Percentiles rank a stretch among this genome's conserved stretches.
Evolutionary conservation across 2,888 invertebrate genomes (phyloP).

Genomic region (Brachyptera putata): DNA sequence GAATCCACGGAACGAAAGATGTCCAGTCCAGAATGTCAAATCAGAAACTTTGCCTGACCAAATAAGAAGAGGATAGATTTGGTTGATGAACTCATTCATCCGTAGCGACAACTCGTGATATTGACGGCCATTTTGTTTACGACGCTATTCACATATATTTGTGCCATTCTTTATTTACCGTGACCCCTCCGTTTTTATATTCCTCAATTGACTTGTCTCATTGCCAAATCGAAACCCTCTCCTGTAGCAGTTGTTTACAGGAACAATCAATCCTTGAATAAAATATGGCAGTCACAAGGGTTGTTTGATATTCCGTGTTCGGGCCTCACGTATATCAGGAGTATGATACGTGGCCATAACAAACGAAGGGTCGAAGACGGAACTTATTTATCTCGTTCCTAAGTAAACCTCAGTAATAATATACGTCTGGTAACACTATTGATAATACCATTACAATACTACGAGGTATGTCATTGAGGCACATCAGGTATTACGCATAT

Average conservation of each 20-base stretch:
- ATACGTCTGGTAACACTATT: too few relatives aligned
- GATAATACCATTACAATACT: too few relatives aligned
- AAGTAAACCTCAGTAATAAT: too few relatives aligned
- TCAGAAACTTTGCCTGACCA: slow-evolving; percentile 27
- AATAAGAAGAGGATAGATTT: slow-evolving; percentile 23
- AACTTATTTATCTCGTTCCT: too few relatives aligned
- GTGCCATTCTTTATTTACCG: background rate
- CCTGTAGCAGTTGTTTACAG: slow-evolving; percentile 5
- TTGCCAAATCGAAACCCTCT: slow-evolving; percentile 1
- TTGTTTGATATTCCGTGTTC: too few relatives aligned
- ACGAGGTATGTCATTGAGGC: too few relatives aligned
- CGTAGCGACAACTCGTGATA: slow-evolving; percentile 26
- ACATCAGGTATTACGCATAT: too few relatives aligned
- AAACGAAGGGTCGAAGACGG: too few relatives aligned
- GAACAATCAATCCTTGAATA: slow-evolving; percentile 18
- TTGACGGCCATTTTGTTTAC: slow-evolving; percentile 32
- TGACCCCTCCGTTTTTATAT: background rate
- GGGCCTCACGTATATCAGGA: too few relatives aligned
- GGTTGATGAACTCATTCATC: slow-evolving; percentile 33
- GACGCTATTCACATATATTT: slow-evolving; percentile 19
- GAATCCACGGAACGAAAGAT: background rate
- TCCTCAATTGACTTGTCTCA: slow-evolving; percentile 14
- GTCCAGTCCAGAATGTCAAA: slow-evolving; percentile 26
- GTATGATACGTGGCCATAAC: too few relatives aligned
- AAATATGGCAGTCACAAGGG: background rate